Percentiles rank a stretch among this genome's conserved stretches.
Conservation (phyloP, 2,113 vertebrate genomes). For the Pleuronectes platessa region DNA sequence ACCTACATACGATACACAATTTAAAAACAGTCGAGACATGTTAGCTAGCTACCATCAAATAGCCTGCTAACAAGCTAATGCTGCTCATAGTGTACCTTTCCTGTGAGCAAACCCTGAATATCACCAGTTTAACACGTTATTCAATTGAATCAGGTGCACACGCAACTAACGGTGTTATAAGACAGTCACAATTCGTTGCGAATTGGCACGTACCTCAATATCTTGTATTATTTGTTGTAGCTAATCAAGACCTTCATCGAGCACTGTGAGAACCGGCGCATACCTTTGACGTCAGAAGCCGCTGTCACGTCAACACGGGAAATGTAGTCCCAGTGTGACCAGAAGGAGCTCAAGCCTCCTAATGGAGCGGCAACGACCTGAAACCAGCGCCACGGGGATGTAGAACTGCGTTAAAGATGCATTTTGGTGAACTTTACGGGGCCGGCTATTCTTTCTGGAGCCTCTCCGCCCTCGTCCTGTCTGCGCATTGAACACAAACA, state of each 20-base stretch:
- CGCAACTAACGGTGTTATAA: not conserved
- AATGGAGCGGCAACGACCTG: not conserved
- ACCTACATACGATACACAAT: not conserved
- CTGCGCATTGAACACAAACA: not conserved
- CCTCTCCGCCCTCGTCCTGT: not conserved
- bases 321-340: slow-evolving; percentile 48
- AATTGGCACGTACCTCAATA: slow-evolving; percentile 68
- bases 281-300: slow-evolving; percentile 40
- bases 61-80: slow-evolving; percentile 60
- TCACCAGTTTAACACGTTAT: not conserved
- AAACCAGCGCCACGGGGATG: not conserved
- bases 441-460: not conserved
- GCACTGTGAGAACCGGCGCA: slow-evolving; percentile 43
- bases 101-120: not conserved
- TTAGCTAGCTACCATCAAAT: slow-evolving; percentile 16
- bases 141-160: not conserved
- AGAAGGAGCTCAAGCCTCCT: accelerated
- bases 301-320: slow-evolving; percentile 46
- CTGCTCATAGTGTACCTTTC: slow-evolving; percentile 6
- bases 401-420: too few species aligned
- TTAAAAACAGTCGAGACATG: not conserved
- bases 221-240: slow-evolving; percentile 55
- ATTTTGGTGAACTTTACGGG: not conserved
- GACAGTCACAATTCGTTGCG: not conserved
- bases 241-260: slow-evolving; percentile 42